phyloP scores from a whole-genome alignment of 1,140 invertebrate genomes.

The Polypedilum vanderplanki region DNA sequence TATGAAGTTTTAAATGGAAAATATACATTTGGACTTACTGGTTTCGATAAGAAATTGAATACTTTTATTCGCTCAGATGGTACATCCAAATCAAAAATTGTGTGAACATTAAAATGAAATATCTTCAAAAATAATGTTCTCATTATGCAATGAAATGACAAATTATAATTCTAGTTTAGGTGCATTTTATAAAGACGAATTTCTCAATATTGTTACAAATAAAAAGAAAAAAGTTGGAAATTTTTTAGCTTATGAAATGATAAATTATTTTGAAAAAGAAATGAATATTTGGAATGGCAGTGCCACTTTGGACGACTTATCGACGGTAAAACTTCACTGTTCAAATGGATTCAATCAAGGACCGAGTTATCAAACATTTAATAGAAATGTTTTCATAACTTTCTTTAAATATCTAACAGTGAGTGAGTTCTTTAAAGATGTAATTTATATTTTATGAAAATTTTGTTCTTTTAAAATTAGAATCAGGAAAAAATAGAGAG shows the following conservation, averaged over 20 bases:
- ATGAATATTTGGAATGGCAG: slow-evolving; percentile 52
- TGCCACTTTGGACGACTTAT: slow-evolving; percentile 53
- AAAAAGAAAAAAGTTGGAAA: slow-evolving; percentile 33
- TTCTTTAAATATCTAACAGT: slow-evolving; percentile 54
- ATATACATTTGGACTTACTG: slow-evolving; percentile 45
- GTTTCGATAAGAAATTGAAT: slow-evolving; percentile 35
- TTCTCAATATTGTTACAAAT: background rate
- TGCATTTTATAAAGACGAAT: slow-evolving; percentile 38
- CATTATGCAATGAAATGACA: slow-evolving; percentile 36
- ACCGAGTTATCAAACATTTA: slow-evolving; percentile 53
- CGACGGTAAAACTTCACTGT: slow-evolving; percentile 48
- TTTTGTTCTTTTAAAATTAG: background rate
- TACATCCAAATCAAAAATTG: slow-evolving; percentile 38
- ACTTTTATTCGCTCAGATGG: slow-evolving; percentile 42
- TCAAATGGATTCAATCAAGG: slow-evolving; percentile 56
- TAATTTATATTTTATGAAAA: background rate
- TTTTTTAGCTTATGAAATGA: slow-evolving; percentile 43
- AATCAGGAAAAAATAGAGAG: background rate
- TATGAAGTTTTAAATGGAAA: slow-evolving; percentile 55
- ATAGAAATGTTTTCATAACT: slow-evolving; percentile 51
- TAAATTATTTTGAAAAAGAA: slow-evolving; percentile 51
- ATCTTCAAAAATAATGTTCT: slow-evolving; percentile 34
- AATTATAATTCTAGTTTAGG: slow-evolving; percentile 43
- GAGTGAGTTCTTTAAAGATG: slow-evolving; percentile 32
- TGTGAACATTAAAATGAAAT: slow-evolving; percentile 34